Evolutionary conservation across 2,797 vertebrate genomes (phyloP).

Genomic region (Eremophila alpestris): DNA sequence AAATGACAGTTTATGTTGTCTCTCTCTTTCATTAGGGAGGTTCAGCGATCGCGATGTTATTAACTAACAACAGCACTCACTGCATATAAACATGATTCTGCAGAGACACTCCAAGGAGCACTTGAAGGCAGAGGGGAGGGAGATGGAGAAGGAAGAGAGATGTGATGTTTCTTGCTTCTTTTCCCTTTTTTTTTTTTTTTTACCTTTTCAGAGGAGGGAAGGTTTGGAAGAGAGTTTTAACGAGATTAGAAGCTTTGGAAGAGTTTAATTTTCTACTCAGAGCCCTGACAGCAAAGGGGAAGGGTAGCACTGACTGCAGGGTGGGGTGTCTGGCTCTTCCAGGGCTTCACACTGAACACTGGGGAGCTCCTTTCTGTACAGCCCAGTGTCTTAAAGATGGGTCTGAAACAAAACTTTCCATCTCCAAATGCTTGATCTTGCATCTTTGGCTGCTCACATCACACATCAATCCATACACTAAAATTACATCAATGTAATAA

Average conservation of each 20-base stretch:
- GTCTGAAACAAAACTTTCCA: not conserved
- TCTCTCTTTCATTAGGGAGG: conserved; percentile 78
- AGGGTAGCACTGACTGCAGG: not conserved
- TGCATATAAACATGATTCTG: conserved; percentile 75
- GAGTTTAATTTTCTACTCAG: not conserved
- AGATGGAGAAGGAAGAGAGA: conserved; percentile 32
- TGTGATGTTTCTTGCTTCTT: not conserved
- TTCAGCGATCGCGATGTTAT: conserved; percentile 76
- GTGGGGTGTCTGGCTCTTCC: not conserved
- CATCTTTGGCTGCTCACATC: accelerated
- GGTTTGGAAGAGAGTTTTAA: conserved; percentile 16
- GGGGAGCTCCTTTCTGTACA: not conserved
- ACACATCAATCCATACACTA: not conserved
- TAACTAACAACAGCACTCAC: conserved; percentile 76
- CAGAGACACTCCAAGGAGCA: conserved; percentile 71
- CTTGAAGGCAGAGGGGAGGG: conserved; percentile 68
- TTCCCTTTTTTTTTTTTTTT: not conserved
- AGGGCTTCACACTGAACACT: accelerated
- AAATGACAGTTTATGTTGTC: conserved; percentile 79
- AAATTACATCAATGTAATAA: not conserved
- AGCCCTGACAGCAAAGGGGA: not conserved
- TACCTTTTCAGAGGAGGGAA: not conserved
- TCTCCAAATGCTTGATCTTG: not conserved
- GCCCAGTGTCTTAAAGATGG: not conserved
- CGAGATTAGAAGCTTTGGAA: not conserved